A percentile compares a stretch with the other conserved stretches of the same genome.
Evolutionary conservation across 2,113 vertebrate genomes (phyloP).

Genomic region (Platanista minor): DNA sequence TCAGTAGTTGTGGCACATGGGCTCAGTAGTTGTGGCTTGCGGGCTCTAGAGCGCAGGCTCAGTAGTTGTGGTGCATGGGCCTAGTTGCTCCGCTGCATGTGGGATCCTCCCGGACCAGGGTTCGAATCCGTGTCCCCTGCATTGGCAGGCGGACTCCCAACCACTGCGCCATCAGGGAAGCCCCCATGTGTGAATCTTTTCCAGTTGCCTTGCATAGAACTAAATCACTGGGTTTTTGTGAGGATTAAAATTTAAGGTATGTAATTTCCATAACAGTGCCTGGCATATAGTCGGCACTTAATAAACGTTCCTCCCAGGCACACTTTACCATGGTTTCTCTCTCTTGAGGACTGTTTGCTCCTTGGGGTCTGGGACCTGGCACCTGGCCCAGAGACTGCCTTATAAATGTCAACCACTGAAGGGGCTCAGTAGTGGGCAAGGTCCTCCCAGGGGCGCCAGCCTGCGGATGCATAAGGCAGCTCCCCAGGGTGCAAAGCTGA

Average conservation of each 20-base stretch:
- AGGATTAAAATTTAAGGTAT: background rate
- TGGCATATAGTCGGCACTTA: background rate
- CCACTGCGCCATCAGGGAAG: no score
- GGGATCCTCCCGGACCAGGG: no score
- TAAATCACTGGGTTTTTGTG: background rate
- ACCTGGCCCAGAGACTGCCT: background rate
- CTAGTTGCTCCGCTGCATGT: no score
- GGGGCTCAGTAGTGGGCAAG: background rate
- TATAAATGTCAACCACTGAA: background rate
- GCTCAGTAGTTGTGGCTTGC: no score
- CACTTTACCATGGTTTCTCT: background rate
- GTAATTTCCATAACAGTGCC: background rate
- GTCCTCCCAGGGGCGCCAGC: accelerated
- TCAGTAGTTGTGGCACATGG: no score
- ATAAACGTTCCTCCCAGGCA: background rate
- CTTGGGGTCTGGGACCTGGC: background rate
- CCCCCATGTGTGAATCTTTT: background rate
- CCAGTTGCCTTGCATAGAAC: background rate
- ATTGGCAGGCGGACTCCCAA: no score
- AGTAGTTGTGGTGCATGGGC: no score
- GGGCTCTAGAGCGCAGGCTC: no score
- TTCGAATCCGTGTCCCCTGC: no score
- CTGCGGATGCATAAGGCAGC: accelerated
- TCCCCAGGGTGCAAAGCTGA: background rate
- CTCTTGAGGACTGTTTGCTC: background rate